Evolutionary conservation across 2,113 vertebrate genomes (phyloP).

Genomic region (Hippopotamus amphibius): DNA sequence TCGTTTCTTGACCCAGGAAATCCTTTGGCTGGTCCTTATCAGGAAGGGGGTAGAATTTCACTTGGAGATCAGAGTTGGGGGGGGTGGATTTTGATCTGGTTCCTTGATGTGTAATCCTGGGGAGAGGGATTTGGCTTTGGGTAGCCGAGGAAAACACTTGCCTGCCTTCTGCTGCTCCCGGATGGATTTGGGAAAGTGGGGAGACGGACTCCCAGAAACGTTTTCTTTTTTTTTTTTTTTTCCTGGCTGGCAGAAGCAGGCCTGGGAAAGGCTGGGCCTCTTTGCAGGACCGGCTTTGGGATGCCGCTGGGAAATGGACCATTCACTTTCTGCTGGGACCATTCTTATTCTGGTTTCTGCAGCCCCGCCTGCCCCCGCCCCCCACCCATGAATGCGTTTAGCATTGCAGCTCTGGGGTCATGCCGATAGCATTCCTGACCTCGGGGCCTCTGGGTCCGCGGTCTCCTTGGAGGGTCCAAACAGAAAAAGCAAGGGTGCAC

Average conservation of each 20-base stretch:
- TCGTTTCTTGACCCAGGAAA: constrained; percentile 80
- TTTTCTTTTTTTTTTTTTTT: neutral
- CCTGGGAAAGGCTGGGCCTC: neutral
- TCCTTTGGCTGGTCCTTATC: constrained; percentile 80
- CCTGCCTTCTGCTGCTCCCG: neutral
- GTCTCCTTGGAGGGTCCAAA: neutral
- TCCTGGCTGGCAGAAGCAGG: neutral
- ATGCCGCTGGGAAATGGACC: constrained; percentile 57
- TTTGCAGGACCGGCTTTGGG: fast-evolving
- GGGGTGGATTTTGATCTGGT: constrained; percentile 3
- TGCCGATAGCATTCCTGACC: constrained; percentile 48
- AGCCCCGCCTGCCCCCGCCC: constrained; percentile 33
- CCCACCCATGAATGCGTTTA: constrained; percentile 46
- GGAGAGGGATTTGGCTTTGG: constrained; percentile 1
- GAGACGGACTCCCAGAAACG: neutral
- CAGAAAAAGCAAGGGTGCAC: neutral
- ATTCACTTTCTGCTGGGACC: constrained; percentile 56
- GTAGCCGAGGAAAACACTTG: neutral
- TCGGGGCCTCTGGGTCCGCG: neutral
- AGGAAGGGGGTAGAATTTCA: constrained; percentile 68
- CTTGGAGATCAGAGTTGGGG: constrained; percentile 5
- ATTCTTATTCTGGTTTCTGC: constrained; percentile 70
- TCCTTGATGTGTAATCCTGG: constrained; percentile 24
- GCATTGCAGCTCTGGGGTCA: neutral
- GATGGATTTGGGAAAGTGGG: neutral